Conservation (phyloP, 1,140 invertebrate species). For the Bursaphelenchus mucronatus region DNA sequence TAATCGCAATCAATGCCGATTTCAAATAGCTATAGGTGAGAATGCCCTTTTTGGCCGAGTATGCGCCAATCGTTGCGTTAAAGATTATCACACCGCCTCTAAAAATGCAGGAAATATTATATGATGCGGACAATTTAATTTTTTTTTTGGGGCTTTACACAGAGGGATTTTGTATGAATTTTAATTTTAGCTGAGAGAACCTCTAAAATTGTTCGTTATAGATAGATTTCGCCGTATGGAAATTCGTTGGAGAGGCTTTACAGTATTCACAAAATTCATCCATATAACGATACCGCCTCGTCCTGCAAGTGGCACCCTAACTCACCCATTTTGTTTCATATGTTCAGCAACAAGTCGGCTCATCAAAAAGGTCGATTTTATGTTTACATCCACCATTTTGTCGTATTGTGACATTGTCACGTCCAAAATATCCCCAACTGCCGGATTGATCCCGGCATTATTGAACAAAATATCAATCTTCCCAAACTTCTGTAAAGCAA, state of each 20-base stretch:
- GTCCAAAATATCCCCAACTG: constrained; percentile 71
- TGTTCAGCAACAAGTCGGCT: constrained; percentile 80
- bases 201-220: background rate
- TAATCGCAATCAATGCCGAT: constrained; percentile 80
- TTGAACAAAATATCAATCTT: constrained; percentile 90
- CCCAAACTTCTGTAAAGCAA: constrained; percentile 74
- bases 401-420: constrained; percentile 63
- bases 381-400: constrained; percentile 93
- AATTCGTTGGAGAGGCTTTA: background rate
- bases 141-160: background rate
- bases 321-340: constrained; percentile 70
- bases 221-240: background rate
- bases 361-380: constrained; percentile 80
- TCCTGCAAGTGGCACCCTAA: constrained; percentile 21
- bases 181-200: too few species aligned
- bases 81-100: constrained; percentile 53
- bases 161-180: too few species aligned
- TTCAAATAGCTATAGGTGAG: constrained; percentile 88
- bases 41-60: constrained; percentile 75
- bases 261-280: background rate
- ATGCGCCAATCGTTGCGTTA: constrained; percentile 78
- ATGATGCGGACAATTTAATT: constrained; percentile 2
- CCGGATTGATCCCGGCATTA: constrained; percentile 80
- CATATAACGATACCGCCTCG: constrained; percentile 9
- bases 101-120: background rate